Conservation (phyloP, 2,113 vertebrate genomes). For the Anser brachyrhynchus region DNA sequence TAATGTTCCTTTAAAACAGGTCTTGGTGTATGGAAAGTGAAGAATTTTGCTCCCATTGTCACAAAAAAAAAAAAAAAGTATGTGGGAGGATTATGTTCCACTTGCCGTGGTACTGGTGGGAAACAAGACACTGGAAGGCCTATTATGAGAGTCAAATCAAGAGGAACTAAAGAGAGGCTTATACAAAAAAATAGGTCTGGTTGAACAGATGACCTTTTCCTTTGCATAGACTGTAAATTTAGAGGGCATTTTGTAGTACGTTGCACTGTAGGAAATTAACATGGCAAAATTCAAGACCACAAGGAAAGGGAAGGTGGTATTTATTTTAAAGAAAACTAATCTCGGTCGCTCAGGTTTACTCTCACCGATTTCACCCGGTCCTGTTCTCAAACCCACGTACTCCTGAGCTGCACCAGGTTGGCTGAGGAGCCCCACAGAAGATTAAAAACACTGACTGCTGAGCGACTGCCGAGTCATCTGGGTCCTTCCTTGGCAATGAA, state of each 20-base stretch:
- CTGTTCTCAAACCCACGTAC: rapidly evolving
- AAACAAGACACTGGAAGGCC: not conserved
- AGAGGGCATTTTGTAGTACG: not conserved
- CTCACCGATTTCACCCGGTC: not conserved
- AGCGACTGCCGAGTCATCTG: not conserved
- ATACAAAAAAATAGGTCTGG: not conserved
- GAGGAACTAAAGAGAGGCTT: not conserved
- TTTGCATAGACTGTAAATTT: not conserved
- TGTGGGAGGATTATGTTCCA: not conserved
- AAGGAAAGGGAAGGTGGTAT: not conserved
- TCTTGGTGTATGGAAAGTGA: not conserved
- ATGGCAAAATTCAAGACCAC: not conserved
- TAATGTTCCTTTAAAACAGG: not conserved
- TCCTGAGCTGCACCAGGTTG: not conserved
- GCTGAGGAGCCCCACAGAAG: not conserved
- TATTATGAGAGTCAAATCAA: not conserved
- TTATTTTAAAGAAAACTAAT: not conserved
- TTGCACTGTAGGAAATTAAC: not conserved
- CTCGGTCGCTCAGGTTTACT: not conserved
- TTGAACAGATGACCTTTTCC: not conserved
- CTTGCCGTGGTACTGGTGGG: not conserved
- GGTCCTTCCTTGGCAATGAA: not conserved
- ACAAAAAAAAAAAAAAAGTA: not conserved
- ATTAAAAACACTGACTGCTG: not conserved
- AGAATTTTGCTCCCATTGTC: not conserved